Conservation (phyloP, 2,113 vertebrate genomes). For the Microcebus tavaratra region DNA sequence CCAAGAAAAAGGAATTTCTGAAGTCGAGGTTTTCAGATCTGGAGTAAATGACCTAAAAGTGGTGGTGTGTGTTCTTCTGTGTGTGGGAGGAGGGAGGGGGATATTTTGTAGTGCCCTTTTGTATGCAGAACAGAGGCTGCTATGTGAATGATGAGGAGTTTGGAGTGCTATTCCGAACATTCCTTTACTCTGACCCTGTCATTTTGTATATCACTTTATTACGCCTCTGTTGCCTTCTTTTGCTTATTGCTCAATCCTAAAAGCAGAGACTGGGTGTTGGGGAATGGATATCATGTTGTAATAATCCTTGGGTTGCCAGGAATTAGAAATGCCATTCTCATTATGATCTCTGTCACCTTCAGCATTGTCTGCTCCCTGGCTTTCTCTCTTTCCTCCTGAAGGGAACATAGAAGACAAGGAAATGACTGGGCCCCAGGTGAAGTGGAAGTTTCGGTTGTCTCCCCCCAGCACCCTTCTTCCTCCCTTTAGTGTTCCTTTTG, state of each 20-base stretch:
- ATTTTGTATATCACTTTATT: background rate
- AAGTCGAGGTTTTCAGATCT: background rate
- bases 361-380: conserved; percentile 78
- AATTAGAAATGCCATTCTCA: conserved; percentile 62
- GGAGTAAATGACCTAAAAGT: background rate
- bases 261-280: conserved; percentile 30
- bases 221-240: background rate
- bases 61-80: background rate
- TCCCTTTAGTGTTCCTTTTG: background rate
- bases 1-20: conserved; percentile 16
- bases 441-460: conserved; percentile 51
- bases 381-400: conserved; percentile 79
- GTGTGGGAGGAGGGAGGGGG: background rate
- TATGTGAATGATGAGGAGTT: background rate
- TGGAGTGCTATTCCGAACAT: background rate
- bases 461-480: background rate
- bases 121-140: background rate
- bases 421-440: conserved; percentile 76
- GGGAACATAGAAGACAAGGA: conserved; percentile 77
- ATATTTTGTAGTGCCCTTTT: background rate
- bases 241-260: conserved; percentile 7
- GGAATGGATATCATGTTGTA: background rate
- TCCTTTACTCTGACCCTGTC: background rate
- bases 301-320: background rate
- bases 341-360: conserved; percentile 73